Percentiles rank a stretch among this genome's conserved stretches.
phyloP scores from a whole-genome alignment of 1,140 invertebrate species.

The Rhizoglyphus robini region DNA sequence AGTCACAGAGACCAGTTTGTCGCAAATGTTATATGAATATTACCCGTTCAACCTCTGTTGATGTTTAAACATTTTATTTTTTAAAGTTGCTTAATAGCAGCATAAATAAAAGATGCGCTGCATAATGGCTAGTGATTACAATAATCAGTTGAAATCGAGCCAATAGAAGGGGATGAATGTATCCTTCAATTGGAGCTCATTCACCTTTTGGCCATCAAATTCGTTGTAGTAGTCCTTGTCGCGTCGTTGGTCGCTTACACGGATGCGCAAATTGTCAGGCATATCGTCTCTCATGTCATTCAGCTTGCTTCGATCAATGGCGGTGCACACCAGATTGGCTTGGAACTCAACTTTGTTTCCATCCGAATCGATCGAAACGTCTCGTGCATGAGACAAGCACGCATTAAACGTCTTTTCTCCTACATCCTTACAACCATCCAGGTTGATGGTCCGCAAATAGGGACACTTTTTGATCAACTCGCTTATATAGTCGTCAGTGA shows the following conservation, averaged over 20 bases:
- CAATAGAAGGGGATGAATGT: conserved; percentile 14
- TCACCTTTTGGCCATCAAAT: conserved; percentile 5
- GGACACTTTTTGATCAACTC: conserved; percentile 1
- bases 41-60: conserved; percentile 21
- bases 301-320: neutral
- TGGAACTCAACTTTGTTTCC: neutral
- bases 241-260: neutral
- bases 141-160: conserved; percentile 17
- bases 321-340: neutral
- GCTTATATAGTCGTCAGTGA: neutral
- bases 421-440: conserved; percentile 15
- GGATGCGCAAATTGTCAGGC: neutral
- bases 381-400: neutral
- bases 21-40: conserved; percentile 57
- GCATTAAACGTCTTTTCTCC: neutral
- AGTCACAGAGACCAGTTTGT: conserved; percentile 68
- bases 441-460: neutral
- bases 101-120: too few species aligned
- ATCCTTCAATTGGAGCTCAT: neutral
- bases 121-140: too few species aligned
- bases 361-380: neutral
- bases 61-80: neutral
- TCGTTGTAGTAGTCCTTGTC: conserved; percentile 2
- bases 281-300: neutral
- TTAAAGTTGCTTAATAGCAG: too few species aligned